Base-by-base conservation (phyloP, 2,797 vertebrate species). In the Acipenser oxyrinchus region DNA sequence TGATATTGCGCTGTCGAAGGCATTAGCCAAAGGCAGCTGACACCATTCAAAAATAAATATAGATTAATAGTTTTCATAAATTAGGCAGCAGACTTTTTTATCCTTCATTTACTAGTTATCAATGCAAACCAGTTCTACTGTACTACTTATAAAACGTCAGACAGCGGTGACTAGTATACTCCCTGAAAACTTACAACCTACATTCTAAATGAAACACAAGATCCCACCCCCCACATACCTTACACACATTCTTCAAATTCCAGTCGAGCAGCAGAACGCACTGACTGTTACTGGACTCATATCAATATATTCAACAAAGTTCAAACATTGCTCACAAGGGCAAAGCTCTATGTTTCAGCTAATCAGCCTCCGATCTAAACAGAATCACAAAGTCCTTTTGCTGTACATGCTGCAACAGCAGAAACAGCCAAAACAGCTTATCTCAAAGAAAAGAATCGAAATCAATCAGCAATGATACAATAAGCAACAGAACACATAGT, bases 81-180 rank as follows among this genome's bases (percentile, higher is more conserved):
- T 18, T 18, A 18, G 18, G 18, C 18, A 18, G 18, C 18, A 18
- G 18, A 18, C 18, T 18, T 18, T 18, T 18, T 18, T 18, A 18
- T 18, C 18, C 18, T 18, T 18, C 37, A 37, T 37, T 37, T 8
- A 10, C 51, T 13, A 5, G 64, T 37, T 13, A 15, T 52, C 60
- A 48, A 65, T 58, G 13, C 48, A 70, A 70, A 70, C 68, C 71
- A 71, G 70, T 61, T 51, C 64, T 49, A 58, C 60, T 58, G 64
- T 60, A 51, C 12, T 12, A 49, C 60, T 60, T 57, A 15, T 62
- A 23, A 48, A 51, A 59, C 52, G 10, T 3, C 23, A 37, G 23
- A 37, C 23, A 37, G 37, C 5, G 37, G 37, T 37, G 37, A 37
- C 37, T 37, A 53, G 12, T 53, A 12, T 12, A 53, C 11, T 58